Base-by-base conservation (phyloP, 2,113 vertebrate genomes). In the Melospiza melodia region DNA sequence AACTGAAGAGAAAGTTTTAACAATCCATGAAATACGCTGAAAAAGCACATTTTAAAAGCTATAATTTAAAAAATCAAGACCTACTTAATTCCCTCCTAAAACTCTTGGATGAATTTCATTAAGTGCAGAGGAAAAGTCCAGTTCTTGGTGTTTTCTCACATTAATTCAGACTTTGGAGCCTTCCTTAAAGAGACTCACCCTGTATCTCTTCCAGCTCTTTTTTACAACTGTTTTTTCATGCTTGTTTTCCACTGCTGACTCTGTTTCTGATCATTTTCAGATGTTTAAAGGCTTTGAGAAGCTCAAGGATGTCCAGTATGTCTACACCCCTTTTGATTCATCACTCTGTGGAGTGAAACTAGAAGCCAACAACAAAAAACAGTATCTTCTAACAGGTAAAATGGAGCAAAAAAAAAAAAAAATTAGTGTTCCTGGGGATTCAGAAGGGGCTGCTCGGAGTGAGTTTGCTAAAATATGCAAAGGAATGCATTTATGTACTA, bases 221-320 rank as follows among this genome's bases (percentile, higher is more conserved):
- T 31, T 74, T 86, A 44, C 46, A 87, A 58, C 21, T 73, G 28
- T 8, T 65, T 63, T 48, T 39, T 59, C 25, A 4, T 44, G 19
- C 67, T 63, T 75, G 16, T 84, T 75, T 90, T 41, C 41, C 37
- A 31, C 23, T 65, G 2, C 69, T 93, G 51, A 94, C 54, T 48
- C n/a, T 66, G 33, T 84, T 89, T 71, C 67, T 95, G 54, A 55
- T 93, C 74, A 65, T 71, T 98, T 98, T 67, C 96, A 99, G 99
- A 99, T 99, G 98, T 99, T 99, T 95, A 99, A 99, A 98, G 99
- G 99, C 41, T 99, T 99, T 94, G 98, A 99, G 91, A 98, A 98
- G 95, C 95, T 98, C 85, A 99, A 99, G 90, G 98, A 98, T 63
- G 98, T 99, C 95, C 98, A 99, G 87, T 99, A 99, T 49, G 97